phyloP scores from a whole-genome alignment of 2,113 vertebrate species.

The Gymnarchus niloticus region DNA sequence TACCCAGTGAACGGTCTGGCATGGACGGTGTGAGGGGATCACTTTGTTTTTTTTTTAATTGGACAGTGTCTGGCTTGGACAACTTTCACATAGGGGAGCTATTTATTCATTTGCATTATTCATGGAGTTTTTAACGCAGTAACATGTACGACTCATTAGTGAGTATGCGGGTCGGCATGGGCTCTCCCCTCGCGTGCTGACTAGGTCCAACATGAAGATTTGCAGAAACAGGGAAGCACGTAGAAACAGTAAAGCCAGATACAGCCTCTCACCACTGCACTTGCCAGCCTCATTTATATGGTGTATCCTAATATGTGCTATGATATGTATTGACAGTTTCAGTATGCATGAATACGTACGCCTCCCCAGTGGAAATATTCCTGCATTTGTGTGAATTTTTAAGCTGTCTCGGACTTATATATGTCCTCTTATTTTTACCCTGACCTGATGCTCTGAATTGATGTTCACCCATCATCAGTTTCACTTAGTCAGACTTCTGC shows the following conservation, averaged over 20 bases:
- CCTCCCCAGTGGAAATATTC: conserved; percentile 77
- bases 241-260: conserved; percentile 20
- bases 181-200: not conserved
- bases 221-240: not conserved
- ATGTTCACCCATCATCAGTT: not conserved
- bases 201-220: not conserved
- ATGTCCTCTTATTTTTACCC: conserved; percentile 64
- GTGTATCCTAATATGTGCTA: conserved; percentile 50
- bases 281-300: conserved; percentile 64
- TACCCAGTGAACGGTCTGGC: conserved; percentile 75
- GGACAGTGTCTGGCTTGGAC: conserved; percentile 10
- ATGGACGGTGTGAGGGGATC: conserved; percentile 85
- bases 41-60: conserved; percentile 33
- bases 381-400: conserved; percentile 45
- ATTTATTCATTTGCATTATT: not conserved
- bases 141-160: not conserved
- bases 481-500: not conserved
- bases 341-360: conserved; percentile 76
- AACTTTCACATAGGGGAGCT: not conserved
- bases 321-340: conserved; percentile 53
- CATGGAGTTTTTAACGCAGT: not conserved
- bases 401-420: conserved; percentile 72
- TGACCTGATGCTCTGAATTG: conserved; percentile 66
- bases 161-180: not conserved
- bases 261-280: conserved; percentile 88